Conservation (phyloP, 2,113 vertebrate genomes). For the Sapajus apella region DNA sequence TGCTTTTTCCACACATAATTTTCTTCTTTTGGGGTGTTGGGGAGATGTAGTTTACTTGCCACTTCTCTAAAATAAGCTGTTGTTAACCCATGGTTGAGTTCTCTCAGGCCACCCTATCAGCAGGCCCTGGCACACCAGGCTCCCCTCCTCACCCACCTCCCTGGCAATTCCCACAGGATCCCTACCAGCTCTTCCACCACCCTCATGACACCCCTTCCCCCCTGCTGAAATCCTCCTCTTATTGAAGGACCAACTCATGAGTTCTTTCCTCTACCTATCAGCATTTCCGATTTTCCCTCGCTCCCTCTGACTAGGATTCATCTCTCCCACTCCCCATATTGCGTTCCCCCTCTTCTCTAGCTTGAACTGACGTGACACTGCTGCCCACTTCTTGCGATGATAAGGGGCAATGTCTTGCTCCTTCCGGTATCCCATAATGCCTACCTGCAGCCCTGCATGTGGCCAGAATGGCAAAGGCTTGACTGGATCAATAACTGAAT, state of each 20-base stretch:
- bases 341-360: neutral
- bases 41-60: neutral
- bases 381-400: neutral
- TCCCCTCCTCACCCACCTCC: neutral
- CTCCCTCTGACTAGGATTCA: neutral
- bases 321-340: neutral
- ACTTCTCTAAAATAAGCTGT: neutral
- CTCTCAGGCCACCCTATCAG: neutral
- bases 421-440: neutral
- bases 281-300: neutral
- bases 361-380: neutral
- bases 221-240: neutral
- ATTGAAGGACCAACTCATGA: neutral
- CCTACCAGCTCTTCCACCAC: neutral
- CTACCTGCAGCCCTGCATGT: neutral
- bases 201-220: neutral
- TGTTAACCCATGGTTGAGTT: neutral
- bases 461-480: neutral
- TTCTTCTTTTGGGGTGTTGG: neutral
- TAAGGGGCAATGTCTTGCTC: neutral
- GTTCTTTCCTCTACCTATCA: neutral
- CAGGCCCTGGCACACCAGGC: neutral
- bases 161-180: too few relatives aligned
- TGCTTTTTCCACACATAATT: neutral
- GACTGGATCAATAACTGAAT: neutral